Evolutionary conservation across 2,113 vertebrate genomes (phyloP).

Genomic region (Oreochromis spilurus): DNA sequence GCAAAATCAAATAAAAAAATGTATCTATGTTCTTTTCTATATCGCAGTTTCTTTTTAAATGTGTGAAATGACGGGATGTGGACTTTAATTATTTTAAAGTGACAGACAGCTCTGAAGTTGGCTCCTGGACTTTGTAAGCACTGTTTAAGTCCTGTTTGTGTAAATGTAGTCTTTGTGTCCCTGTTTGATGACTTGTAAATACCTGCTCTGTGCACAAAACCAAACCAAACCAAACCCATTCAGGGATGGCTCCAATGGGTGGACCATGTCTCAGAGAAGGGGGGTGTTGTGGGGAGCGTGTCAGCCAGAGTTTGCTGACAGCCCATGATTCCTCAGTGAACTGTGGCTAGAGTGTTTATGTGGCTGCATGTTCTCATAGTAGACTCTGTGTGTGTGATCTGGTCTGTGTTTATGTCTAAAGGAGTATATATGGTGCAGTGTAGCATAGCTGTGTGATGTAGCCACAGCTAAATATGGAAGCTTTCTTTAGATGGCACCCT

Average conservation of each 20-base stretch:
- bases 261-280: neutral
- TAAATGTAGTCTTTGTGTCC: conserved; percentile 33
- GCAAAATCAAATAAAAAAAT: neutral
- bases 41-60: neutral
- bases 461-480: neutral
- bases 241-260: neutral
- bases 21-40: neutral
- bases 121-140: neutral
- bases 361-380: conserved; percentile 22
- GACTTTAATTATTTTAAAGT: neutral
- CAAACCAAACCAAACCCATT: conserved; percentile 26
- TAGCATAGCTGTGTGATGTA: neutral
- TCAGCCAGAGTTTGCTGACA: neutral
- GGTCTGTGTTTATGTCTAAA: neutral
- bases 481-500: conserved; percentile 3
- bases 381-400: conserved; percentile 17
- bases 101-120: neutral
- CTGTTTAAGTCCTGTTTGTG: conserved; percentile 2
- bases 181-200: conserved; percentile 44
- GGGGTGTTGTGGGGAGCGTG: neutral
- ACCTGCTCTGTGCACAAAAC: conserved; percentile 24
- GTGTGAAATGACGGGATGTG: neutral
- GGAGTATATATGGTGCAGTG: neutral
- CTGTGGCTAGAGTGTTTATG: conserved; percentile 32
- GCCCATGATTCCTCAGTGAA: conserved; percentile 12